Evolutionary conservation across 2,888 invertebrate genomes (phyloP).

Genomic region (Carterocephalus palaemon): DNA sequence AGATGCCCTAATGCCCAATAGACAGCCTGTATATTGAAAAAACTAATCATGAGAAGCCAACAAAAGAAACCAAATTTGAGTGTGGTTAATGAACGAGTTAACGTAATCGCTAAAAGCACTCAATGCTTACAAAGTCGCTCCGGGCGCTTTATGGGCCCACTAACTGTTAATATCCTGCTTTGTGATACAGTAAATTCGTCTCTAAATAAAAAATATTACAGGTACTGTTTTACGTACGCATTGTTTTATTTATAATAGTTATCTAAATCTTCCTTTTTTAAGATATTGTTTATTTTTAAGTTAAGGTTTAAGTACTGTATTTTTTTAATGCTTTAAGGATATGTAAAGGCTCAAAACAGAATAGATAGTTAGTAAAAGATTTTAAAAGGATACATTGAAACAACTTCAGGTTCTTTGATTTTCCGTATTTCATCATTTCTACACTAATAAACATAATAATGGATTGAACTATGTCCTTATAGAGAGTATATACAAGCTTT

Average conservation of each 20-base stretch:
- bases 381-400: no score
- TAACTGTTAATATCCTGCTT: conserved; percentile 75
- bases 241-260: conserved; percentile 51
- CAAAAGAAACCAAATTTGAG: conserved; percentile 58
- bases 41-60: conserved; percentile 51
- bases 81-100: conserved; percentile 72
- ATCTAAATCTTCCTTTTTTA: conserved; percentile 37
- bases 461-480: not conserved
- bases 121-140: conserved; percentile 74
- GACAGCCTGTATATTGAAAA: no score
- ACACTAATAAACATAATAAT: no score
- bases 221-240: conserved; percentile 40
- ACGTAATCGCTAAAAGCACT: conserved; percentile 77
- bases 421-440: no score
- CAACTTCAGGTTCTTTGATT: no score
- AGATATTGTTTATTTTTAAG: conserved; percentile 41
- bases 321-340: not conserved
- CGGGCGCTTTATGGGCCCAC: conserved; percentile 68
- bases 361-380: no score
- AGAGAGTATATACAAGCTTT: conserved; percentile 1
- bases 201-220: conserved; percentile 61
- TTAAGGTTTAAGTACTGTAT: conserved; percentile 21
- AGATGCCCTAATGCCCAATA: no score
- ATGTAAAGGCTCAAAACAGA: no score
- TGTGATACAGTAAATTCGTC: conserved; percentile 65